Base-by-base conservation (phyloP, 2,888 invertebrate genomes). In the Amphipyra tragopoginis region DNA sequence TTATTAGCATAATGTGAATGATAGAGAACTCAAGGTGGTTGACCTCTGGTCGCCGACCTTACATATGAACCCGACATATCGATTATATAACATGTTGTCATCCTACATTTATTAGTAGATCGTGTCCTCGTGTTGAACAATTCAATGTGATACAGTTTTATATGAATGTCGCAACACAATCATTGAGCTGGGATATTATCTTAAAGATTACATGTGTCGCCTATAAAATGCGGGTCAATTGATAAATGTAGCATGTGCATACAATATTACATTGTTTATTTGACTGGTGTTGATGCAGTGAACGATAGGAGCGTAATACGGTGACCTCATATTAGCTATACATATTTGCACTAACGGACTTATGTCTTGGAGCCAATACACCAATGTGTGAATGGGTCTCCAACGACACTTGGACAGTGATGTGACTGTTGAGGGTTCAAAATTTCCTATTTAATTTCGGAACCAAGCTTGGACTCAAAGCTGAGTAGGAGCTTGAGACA, bases 1-100 rank as follows among this genome's bases (percentile, higher is more conserved):
- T 8, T 33, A 33, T 2, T 10, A 36, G 74, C 76, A 76, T 67
- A n/a, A 72, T 33, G 29, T 44, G 21, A 50, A 50, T 63, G 42
- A 14, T 54, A 29, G 36, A 42, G 34, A 50, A 5, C 14, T 26
- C 44, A 42, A 54, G 60, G 59, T 38, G 5, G 44, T 8, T 54
- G 66, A 72, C 61, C 61, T 34, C 29, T 59, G 38, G 38, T 47
- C 44, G 47, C 21, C 9, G 53, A 54, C 59, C 66, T 50, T 53
- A 15, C 53, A 26, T 14, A 13, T 47, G 33, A 42, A 49, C 59
- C 50, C 65, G 34, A 44, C 11, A 58, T 53, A 64, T 64, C 10
- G 48, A 63, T 51, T 49, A 42, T 9, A 33, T 63, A 44, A 59
- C 42, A n/a, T 40, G 39, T 34, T 44, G 49, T 29, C 38, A 38